Evolutionary conservation across 2,888 invertebrate species (phyloP), one percentile per base, ranked within the genome.

Genomic region (Drosophila emarginata): DNA sequence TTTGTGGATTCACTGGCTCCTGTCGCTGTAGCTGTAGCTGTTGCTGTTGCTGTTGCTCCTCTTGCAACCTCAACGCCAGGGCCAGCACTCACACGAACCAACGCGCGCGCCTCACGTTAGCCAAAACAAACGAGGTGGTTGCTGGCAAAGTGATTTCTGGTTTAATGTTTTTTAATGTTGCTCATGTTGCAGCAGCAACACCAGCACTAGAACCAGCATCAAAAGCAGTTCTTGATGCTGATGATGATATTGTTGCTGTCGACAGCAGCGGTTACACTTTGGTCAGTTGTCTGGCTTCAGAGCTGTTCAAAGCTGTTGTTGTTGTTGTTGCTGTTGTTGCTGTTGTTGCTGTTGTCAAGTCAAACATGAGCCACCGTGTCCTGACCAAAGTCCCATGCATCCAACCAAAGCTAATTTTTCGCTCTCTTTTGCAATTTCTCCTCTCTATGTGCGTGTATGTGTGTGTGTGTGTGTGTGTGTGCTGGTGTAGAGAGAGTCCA

Each of bases 151-250:
- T 80, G 89, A 86, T 88, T 88, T 88, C 84, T 74, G 87, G 89
- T 86, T 84, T 89, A 82, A 88, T 88, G 87, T 84, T 89, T 86
- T 83, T 82, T 87, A 89, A 87, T 89, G 82, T 79, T 79, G 84
- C 85, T 86, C 89, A 86, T 87, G 89, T 87, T 87, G 83, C 88
- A 77, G 39, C 7, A 56, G 56, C 18, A 68, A 51, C 51, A 58
- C 45, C 53, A 40, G 60, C 23, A 59, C 28, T 36, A 57, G 50
- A 9, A 67, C 45, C 28, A 65, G 28, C 23, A 61, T 40, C 18
- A 21, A 71, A 36, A 64, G 60, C 59, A 72, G 74, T 66, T 74
- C 78, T 53, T 77, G 78, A 74, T 73, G 72, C 76, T 83, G 85
- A 86, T 86, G 83, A 86, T 86, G 83, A 86, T 87, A 85, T 87